Conservation (phyloP, 2,888 invertebrate species). For the Conus canariensis region DNA sequence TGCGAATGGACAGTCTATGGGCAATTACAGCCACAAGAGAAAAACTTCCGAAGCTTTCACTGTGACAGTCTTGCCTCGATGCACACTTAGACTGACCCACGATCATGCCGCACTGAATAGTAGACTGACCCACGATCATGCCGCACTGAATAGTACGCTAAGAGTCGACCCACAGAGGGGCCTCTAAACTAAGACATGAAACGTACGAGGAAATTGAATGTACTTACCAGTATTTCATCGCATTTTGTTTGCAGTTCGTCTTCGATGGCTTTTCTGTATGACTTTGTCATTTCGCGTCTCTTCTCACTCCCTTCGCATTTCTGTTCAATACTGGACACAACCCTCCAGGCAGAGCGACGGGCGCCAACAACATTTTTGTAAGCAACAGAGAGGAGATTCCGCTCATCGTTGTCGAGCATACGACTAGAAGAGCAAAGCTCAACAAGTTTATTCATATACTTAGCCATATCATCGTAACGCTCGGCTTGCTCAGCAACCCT, state of each 20-base stretch:
- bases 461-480: constrained; percentile 98
- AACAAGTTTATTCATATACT: constrained; percentile 98
- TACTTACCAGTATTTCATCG: constrained; percentile 97
- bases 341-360: constrained; percentile 97
- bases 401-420: constrained; percentile 95
- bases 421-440: constrained; percentile 83
- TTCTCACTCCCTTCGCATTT: constrained; percentile 89
- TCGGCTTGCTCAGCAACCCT: constrained; percentile 99
- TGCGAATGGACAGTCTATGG: too few relatives aligned
- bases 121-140: too few relatives aligned
- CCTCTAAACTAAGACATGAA: too few relatives aligned
- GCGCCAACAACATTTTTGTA: constrained; percentile 99
- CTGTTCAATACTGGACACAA: constrained; percentile 99
- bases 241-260: constrained; percentile 99
- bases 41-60: too few relatives aligned
- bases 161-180: too few relatives aligned
- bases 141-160: too few relatives aligned
- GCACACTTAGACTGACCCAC: too few relatives aligned
- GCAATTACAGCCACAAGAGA: too few relatives aligned
- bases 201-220: not conserved
- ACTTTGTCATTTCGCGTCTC: constrained; percentile 99
- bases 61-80: too few relatives aligned
- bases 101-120: too few relatives aligned
- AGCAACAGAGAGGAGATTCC: constrained; percentile 98
- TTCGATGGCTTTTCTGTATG: constrained; percentile 99